Conservation (phyloP, 2,797 vertebrate genomes). For the Mustela erminea region DNA sequence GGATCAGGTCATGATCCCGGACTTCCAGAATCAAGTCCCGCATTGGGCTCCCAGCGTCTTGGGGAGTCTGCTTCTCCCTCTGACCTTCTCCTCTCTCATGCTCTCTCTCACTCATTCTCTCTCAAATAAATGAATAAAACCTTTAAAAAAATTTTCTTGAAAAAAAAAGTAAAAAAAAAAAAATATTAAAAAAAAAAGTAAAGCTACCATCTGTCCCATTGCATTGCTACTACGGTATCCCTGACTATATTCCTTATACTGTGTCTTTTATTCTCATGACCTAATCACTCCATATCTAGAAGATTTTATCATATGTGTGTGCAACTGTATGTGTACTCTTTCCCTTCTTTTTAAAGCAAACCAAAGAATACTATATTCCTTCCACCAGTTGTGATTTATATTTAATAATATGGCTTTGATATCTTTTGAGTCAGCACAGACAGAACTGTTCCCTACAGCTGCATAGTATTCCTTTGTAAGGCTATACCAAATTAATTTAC, state of each 20-base stretch:
- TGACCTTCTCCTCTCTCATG: no score
- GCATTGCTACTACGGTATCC: neutral
- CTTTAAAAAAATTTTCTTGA: no score
- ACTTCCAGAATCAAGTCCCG: no score
- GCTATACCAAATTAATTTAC: neutral
- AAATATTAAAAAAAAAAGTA: neutral
- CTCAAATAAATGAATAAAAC: no score
- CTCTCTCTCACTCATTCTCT: no score
- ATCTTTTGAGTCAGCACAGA: neutral
- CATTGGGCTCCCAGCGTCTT: no score
- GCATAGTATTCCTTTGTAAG: neutral
- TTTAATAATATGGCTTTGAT: neutral
- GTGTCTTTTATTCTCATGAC: neutral
- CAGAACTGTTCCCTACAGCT: neutral
- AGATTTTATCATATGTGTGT: neutral
- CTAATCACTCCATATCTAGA: neutral
- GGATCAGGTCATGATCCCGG: no score
- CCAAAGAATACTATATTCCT: neutral
- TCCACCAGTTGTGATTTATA: neutral
- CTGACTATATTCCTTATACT: neutral
- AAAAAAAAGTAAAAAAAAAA: no score
- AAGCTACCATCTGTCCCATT: neutral
- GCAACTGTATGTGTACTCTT: neutral
- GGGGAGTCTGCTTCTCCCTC: no score
- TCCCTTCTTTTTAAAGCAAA: neutral